Evolutionary conservation across 2,888 invertebrate species (phyloP), one percentile per base, ranked within the genome.

Genomic region (Sinohyriopsis cumingii): DNA sequence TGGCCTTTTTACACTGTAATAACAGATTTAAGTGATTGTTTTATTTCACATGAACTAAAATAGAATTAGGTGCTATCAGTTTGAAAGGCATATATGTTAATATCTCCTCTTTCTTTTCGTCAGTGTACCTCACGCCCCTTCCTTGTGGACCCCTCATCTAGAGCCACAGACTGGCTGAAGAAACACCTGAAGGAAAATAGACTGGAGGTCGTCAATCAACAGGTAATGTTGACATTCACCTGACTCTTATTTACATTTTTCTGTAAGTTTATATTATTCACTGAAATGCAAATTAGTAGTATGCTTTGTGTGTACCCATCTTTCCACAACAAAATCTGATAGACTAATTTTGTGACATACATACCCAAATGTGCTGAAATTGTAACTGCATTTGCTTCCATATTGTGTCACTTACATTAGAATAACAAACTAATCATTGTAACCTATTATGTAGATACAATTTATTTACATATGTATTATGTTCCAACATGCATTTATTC

Each of bases 141-240:
- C 67, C 91, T 99, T 59, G 92, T 99, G 61, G 99, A 99, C 91
- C 96, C 99, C 0, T 95, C 96, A 0, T 94, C 94, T 5, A 93
- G 94, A 15, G 96, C 96, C 0, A 92, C 94, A 0, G 91, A 93
- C 55, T 98, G 98, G 98, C 91, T 98, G 0, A 93, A 93, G 82
- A 92, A 92, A 60, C 94, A 95, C 84, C 90, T 95, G 4, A 93
- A 93, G 70, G 92, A 91, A 61, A 90, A 92, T 45, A 92, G 93
- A 12, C 92, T 95, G 64, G 97, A 98, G 86, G 92, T 94, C 22
- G 93, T 95, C 0, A 94, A 95, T 20, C 95, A 96, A 82, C 93
- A 94, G 84, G 92, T 92, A 80, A 67, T 67, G 5, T 25, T 24
- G 20, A 55, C 20, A n/a, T 6, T 54, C 7, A 9, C 18, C 9